Evolutionary conservation across 2,888 invertebrate species (phyloP).

Genomic region (Acleris emargana): DNA sequence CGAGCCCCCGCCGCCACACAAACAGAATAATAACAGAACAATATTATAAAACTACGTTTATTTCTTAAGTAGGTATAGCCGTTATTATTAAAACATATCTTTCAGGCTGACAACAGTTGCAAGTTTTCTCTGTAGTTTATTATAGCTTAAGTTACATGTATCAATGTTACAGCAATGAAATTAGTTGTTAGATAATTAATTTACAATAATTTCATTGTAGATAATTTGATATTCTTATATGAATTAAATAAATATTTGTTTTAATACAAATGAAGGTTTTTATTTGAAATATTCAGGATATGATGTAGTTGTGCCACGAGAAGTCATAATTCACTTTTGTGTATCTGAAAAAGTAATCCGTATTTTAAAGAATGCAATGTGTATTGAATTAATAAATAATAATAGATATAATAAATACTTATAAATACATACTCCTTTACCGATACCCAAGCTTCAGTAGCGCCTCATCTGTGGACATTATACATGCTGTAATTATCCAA

Average conservation of each 20-base stretch:
- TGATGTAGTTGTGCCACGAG: neutral
- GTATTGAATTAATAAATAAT: neutral
- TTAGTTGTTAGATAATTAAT: constrained; percentile 67
- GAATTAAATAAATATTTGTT: constrained; percentile 82
- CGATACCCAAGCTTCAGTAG: constrained; percentile 19
- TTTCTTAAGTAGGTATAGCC: constrained; percentile 72
- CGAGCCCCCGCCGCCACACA: constrained; percentile 42
- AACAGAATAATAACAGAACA: constrained; percentile 74
- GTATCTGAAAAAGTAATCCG: constrained; percentile 19
- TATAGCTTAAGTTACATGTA: constrained; percentile 64
- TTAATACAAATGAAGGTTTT: constrained; percentile 70
- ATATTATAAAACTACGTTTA: constrained; percentile 74
- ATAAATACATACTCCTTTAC: constrained; percentile 16
- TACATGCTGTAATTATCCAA: neutral
- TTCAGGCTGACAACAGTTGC: constrained; percentile 78
- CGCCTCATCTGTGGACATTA: constrained; percentile 29
- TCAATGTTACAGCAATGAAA: constrained; percentile 80
- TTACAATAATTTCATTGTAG: constrained; percentile 81
- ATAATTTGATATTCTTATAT: constrained; percentile 81
- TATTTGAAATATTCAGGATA: constrained; percentile 39
- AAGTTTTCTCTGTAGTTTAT: constrained; percentile 83
- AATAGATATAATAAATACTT: constrained; percentile 8
- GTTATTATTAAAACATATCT: constrained; percentile 77
- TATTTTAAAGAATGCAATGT: neutral
- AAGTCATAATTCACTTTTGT: constrained; percentile 31